These are phyloP conservation scores for Rhadinocentrus ornatus DNA, from an alignment of 2,797 vertebrate genomes.

Conservation along the genomic window DNA sequence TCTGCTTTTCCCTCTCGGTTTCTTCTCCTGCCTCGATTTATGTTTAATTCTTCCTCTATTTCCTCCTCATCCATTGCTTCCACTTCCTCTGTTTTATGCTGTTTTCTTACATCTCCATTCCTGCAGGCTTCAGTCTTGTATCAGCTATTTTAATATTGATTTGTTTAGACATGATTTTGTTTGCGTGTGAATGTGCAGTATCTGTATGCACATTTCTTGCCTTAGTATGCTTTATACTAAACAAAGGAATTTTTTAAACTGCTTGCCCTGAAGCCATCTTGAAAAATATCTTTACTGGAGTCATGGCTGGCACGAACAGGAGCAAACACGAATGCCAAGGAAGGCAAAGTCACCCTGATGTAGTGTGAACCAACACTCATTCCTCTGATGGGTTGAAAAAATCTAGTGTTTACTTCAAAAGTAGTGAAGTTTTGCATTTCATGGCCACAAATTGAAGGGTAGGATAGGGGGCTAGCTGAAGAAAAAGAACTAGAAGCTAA, in stretches of 20 bases:
- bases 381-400: slow-evolving; percentile 48
- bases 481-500: slow-evolving; percentile 22
- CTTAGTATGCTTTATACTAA: slow-evolving; percentile 49
- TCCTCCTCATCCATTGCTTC: neutral
- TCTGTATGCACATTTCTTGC: slow-evolving; percentile 20
- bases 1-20: slow-evolving; percentile 14
- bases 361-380: neutral
- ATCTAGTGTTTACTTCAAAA: slow-evolving; percentile 59
- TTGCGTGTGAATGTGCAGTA: neutral
- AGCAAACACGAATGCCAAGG: neutral
- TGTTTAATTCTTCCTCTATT: slow-evolving; percentile 17
- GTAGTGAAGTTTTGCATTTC: slow-evolving; percentile 52
- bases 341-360: slow-evolving; percentile 4
- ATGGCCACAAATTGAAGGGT: slow-evolving; percentile 14
- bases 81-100: slow-evolving; percentile 7
- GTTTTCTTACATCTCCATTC: slow-evolving; percentile 20
- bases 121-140: slow-evolving; percentile 30
- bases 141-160: slow-evolving; percentile 35
- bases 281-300: slow-evolving; percentile 57
- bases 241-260: slow-evolving; percentile 45
- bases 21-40: slow-evolving; percentile 23
- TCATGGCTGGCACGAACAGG: slow-evolving; percentile 24
- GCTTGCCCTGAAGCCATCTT: slow-evolving; percentile 59
- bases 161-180: slow-evolving; percentile 24
- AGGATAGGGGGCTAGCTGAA: slow-evolving; percentile 10